Percentiles rank a stretch among this genome's conserved stretches.
Evolutionary conservation across 2,113 vertebrate genomes (phyloP).

Genomic region (Aleadryas rufinucha): DNA sequence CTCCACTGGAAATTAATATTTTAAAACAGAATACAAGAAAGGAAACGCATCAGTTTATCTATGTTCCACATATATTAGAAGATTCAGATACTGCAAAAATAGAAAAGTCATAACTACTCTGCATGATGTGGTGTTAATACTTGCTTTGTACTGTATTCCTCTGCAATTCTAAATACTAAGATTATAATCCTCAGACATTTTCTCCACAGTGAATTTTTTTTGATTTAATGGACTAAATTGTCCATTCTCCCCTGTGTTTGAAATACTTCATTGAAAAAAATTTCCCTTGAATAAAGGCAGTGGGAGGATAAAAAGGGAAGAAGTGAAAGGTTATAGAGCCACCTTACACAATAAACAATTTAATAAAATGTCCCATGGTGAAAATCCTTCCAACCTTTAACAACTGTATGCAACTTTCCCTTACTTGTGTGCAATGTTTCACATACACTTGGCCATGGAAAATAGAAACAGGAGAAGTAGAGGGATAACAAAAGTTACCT

Average conservation of each 20-base stretch:
- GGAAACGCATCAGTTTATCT: not conserved
- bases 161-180: not conserved
- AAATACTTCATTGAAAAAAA: not conserved
- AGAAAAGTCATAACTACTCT: not conserved
- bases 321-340: not conserved
- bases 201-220: not conserved
- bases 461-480: not conserved
- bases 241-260: not conserved
- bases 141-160: not conserved
- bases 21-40: not conserved
- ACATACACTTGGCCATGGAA: not conserved
- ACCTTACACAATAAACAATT: not conserved
- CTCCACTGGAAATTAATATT: not conserved
- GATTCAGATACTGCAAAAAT: not conserved
- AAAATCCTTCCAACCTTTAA: not conserved
- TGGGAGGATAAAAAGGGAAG: too few relatives aligned
- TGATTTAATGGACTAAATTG: not conserved
- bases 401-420: not conserved
- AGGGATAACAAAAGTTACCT: not conserved
- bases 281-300: not conserved
- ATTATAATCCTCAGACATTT: not conserved
- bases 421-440: not conserved
- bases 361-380: not conserved
- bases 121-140: not conserved
- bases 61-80: not conserved